Evolutionary conservation across 2,888 invertebrate genomes (phyloP).

Genomic region (Leptopilina myrica): DNA sequence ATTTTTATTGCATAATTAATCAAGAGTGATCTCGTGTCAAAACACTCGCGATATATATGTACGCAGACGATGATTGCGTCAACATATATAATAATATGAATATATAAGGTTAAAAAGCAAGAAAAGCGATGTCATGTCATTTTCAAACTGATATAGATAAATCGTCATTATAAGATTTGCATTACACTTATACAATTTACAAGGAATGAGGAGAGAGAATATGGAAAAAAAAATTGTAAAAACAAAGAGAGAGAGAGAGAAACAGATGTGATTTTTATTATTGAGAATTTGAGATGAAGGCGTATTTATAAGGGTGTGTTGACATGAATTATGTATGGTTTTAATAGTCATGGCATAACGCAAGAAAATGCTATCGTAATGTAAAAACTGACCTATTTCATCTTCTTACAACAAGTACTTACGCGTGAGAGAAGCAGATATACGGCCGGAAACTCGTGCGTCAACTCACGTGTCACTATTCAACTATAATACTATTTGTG

Average conservation of each 20-base stretch:
- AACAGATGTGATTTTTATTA: neutral
- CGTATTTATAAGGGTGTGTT: slow-evolving; percentile 30
- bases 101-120: neutral
- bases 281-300: slow-evolving; percentile 30
- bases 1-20: slow-evolving; percentile 47
- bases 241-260: too few relatives aligned
- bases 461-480: neutral
- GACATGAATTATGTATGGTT: slow-evolving; percentile 34
- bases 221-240: too few relatives aligned
- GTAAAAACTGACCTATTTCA: slow-evolving; percentile 58
- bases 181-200: slow-evolving; percentile 15
- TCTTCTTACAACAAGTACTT: slow-evolving; percentile 43
- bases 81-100: neutral
- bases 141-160: slow-evolving; percentile 3
- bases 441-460: slow-evolving; percentile 21
- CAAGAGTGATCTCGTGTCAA: neutral
- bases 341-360: slow-evolving; percentile 46
- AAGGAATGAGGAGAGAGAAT: neutral
- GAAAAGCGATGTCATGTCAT: slow-evolving; percentile 25
- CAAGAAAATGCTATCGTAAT: slow-evolving; percentile 55
- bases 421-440: slow-evolving; percentile 39
- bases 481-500: neutral
- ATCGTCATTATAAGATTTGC: slow-evolving; percentile 16
- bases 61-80: slow-evolving; percentile 15
- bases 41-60: neutral